These are phyloP conservation scores for Sebastiscus albofasciatus DNA, from an alignment of 2,797 vertebrate species.

Conservation along the genomic window DNA sequence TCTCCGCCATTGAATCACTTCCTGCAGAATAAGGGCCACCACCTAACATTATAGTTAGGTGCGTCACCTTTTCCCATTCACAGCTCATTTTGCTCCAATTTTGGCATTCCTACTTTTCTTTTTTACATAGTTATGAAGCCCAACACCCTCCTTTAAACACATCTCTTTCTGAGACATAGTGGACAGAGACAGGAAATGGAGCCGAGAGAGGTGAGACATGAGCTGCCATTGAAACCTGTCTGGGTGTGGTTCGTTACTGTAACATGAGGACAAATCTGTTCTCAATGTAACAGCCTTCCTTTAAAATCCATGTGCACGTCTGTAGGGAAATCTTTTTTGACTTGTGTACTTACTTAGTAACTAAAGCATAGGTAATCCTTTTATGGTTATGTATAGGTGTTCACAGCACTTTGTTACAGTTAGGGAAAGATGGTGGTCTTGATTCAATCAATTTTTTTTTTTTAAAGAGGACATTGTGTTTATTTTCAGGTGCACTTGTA, in stretches of 20 bases:
- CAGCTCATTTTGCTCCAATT: constrained; percentile 33
- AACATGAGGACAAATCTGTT: constrained; percentile 3
- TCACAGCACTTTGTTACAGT: not conserved
- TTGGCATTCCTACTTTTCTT: constrained; percentile 31
- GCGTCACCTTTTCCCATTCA: constrained; percentile 66
- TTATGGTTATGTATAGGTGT: not conserved
- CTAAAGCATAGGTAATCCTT: not conserved
- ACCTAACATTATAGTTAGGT: constrained; percentile 54
- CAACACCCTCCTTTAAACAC: not conserved
- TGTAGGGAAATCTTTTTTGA: not conserved
- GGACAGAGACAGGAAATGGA: constrained; percentile 43
- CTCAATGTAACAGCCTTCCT: not conserved
- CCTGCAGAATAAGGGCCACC: constrained; percentile 55
- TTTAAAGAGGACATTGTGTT: no score
- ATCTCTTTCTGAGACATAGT: constrained; percentile 24
- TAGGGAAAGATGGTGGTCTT: not conserved
- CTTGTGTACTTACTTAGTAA: not conserved
- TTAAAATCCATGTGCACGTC: not conserved
- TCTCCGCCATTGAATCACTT: constrained; percentile 62
- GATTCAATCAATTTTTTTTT: not conserved
- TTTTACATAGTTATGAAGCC: not conserved
- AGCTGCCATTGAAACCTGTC: constrained; percentile 29
- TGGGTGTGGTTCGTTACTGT: constrained; percentile 36
- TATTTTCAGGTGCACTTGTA: no score
- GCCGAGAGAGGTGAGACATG: constrained; percentile 25